Conservation (phyloP, 2,888 invertebrate species). For the Eubasilissa splendida region DNA sequence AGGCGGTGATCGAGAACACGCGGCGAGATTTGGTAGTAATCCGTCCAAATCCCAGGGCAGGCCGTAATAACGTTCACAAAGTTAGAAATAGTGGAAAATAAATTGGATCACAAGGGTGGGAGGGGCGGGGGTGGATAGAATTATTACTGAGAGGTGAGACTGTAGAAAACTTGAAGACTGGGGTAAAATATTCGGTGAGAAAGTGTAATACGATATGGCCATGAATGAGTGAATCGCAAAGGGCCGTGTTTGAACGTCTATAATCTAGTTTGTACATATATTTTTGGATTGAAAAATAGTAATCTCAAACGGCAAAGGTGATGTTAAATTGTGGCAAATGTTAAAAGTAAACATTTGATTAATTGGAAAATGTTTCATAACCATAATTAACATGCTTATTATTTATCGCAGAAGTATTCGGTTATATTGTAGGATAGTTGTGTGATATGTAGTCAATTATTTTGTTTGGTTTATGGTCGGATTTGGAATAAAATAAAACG, state of each 20-base stretch:
- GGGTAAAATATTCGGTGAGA: not conserved
- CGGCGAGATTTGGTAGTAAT: slow-evolving; percentile 53
- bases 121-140: not conserved
- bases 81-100: slow-evolving; percentile 46
- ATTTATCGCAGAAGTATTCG: no score
- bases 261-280: not conserved
- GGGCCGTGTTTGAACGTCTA: not conserved
- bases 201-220: slow-evolving; percentile 1
- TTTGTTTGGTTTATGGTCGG: no score
- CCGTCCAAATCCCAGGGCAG: slow-evolving; percentile 31
- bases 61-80: slow-evolving; percentile 45
- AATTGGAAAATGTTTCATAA: no score
- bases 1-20: slow-evolving; percentile 42
- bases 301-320: no score
- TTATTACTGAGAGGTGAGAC: not conserved
- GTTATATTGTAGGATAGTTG: no score
- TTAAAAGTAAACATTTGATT: no score
- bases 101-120: slow-evolving; percentile 47
- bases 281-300: no score
- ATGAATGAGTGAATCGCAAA: not conserved
- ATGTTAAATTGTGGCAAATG: no score
- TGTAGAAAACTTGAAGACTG: not conserved
- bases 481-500: no score
- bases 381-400: no score
- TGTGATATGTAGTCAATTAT: no score